Percentiles rank a stretch among this genome's conserved stretches.
phyloP scores from a whole-genome alignment of 2,888 invertebrate species.

The Hybos culiciformis region DNA sequence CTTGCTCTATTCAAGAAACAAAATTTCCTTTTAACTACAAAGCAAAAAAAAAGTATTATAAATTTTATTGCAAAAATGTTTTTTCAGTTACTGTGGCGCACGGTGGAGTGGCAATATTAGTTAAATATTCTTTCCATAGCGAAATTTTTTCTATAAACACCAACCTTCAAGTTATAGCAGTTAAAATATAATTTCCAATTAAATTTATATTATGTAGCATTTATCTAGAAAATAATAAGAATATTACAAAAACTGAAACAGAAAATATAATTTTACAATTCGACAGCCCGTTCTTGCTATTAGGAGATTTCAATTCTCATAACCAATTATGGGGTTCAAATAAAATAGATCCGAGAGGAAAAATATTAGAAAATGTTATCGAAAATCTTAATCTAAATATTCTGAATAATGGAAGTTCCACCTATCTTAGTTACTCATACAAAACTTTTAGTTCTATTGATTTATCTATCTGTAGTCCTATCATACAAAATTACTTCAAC shows the following conservation, averaged over 20 bases:
- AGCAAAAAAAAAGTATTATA: not conserved
- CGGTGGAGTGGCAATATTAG: not conserved
- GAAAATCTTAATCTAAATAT: not conserved
- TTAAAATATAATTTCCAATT: not conserved
- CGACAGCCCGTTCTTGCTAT: conserved; percentile 5
- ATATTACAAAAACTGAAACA: not conserved
- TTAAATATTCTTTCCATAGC: not conserved
- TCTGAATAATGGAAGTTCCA: not conserved
- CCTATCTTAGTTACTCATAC: not conserved
- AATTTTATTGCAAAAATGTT: not conserved
- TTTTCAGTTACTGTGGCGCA: not conserved
- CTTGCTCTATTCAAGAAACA: not conserved
- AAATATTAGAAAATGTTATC: conserved; percentile 1
- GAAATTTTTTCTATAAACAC: not conserved
- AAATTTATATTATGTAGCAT: not conserved
- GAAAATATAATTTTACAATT: conserved; percentile 1
- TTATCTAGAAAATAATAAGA: not conserved
- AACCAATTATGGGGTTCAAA: conserved; percentile 5
- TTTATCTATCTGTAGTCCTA: not conserved
- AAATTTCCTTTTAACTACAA: not conserved
- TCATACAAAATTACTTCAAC: not conserved
- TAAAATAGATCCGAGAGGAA: conserved; percentile 4
- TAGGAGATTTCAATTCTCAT: conserved; percentile 9
- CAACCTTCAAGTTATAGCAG: not conserved
- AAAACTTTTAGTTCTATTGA: not conserved